Evolutionary conservation across 2,888 invertebrate species (phyloP).

Genomic region (Leptinotarsa peninsularis): DNA sequence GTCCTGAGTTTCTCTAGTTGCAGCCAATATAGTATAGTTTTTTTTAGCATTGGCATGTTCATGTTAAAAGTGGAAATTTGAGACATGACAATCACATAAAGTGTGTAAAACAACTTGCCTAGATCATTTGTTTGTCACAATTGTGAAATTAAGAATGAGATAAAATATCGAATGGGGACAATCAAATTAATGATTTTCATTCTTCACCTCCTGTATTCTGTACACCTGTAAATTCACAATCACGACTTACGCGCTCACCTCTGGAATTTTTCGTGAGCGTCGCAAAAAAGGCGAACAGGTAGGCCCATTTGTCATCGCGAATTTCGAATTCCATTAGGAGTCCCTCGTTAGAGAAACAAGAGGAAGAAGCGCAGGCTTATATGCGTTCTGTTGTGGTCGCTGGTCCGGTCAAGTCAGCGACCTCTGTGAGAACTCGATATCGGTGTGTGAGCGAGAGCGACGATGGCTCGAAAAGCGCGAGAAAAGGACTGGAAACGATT

Average conservation of each 20-base stretch:
- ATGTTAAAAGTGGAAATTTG: too few species aligned
- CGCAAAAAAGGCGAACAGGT: neutral
- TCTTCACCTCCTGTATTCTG: too few species aligned
- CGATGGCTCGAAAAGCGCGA: conserved; percentile 68
- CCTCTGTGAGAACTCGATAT: conserved; percentile 64
- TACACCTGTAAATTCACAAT: too few species aligned
- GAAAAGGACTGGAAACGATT: conserved; percentile 65
- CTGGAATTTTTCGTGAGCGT: neutral
- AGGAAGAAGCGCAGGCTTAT: conserved; percentile 17
- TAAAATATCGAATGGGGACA: too few species aligned
- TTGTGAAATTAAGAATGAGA: too few species aligned
- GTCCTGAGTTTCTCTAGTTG: too few species aligned
- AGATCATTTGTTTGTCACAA: too few species aligned
- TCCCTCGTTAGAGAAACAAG: conserved; percentile 17
- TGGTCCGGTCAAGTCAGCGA: conserved; percentile 61
- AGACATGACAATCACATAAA: too few species aligned
- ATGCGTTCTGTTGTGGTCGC: conserved; percentile 6
- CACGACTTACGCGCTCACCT: neutral
- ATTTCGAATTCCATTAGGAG: conserved; percentile 12
- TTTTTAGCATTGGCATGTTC: too few species aligned
- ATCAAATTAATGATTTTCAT: too few species aligned
- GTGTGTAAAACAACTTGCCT: too few species aligned
- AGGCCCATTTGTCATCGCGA: conserved; percentile 11
- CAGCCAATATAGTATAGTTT: too few species aligned
- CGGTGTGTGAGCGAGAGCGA: conserved; percentile 68